Evolutionary conservation across 2,113 vertebrate species (phyloP).

Genomic region (Tachysurus vachellii): DNA sequence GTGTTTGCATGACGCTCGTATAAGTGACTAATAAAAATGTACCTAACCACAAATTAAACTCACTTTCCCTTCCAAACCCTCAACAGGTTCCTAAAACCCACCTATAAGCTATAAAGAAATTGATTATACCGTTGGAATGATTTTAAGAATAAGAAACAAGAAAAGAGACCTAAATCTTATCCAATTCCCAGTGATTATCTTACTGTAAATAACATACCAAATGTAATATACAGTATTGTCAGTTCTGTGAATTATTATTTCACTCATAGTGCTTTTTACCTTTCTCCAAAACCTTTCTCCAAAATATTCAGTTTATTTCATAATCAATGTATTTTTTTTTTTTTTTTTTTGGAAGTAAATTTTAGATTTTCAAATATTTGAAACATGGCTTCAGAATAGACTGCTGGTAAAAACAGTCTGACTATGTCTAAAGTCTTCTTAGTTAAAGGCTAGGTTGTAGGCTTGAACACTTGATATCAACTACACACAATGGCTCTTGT

Average conservation of each 20-base stretch:
- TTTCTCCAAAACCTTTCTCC: background rate
- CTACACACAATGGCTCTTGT: background rate
- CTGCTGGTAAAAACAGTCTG: background rate
- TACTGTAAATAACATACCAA: background rate
- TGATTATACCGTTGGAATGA: background rate
- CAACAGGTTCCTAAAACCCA: background rate
- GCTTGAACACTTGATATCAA: background rate
- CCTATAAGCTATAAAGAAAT: background rate
- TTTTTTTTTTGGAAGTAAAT: background rate
- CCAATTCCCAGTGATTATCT: background rate
- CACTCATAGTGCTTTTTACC: background rate
- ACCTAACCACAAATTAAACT: background rate
- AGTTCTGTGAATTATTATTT: background rate
- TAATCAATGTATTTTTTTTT: background rate
- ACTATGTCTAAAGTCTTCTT: background rate
- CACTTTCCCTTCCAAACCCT: background rate
- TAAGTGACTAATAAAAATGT: background rate
- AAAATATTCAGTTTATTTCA: background rate
- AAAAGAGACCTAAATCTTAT: background rate
- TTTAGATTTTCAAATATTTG: background rate
- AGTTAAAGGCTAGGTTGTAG: background rate
- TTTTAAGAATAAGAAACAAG: background rate
- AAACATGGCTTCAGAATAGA: background rate
- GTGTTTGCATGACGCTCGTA: background rate
- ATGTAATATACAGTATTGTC: background rate